Evolutionary conservation across 2,888 invertebrate species (phyloP).

Genomic region (Dichetophora obliterata): DNA sequence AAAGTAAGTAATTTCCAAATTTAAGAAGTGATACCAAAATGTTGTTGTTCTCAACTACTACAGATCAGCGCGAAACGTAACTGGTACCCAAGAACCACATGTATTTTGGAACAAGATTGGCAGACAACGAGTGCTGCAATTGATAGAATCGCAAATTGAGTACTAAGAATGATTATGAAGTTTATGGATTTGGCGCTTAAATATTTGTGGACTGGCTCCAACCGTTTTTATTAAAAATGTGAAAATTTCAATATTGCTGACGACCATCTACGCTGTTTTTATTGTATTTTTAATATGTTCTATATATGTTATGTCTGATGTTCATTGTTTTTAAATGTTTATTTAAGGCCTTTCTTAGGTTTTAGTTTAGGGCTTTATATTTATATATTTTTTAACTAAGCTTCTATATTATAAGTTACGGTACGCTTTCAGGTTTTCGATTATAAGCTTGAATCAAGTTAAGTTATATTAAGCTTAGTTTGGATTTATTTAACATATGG

Average conservation of each 20-base stretch:
- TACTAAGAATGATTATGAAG: slow-evolving; percentile 50
- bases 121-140: slow-evolving; percentile 66
- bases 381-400: neutral
- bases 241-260: slow-evolving; percentile 12
- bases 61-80: slow-evolving; percentile 64
- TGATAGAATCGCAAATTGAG: slow-evolving; percentile 64
- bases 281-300: slow-evolving; percentile 55
- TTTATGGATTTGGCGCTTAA: neutral
- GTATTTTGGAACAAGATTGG: slow-evolving; percentile 70
- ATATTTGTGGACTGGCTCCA: neutral
- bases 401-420: slow-evolving; percentile 38
- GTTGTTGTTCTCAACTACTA: slow-evolving; percentile 31
- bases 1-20: slow-evolving; percentile 55
- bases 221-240: neutral
- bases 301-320: slow-evolving; percentile 41
- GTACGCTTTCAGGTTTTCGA: slow-evolving; percentile 41
- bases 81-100: slow-evolving; percentile 63
- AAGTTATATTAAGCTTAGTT: slow-evolving; percentile 43
- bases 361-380: neutral
- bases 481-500: no score
- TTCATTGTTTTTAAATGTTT: slow-evolving; percentile 43
- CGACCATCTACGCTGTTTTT: slow-evolving; percentile 54
- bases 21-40: neutral
- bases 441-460: neutral
- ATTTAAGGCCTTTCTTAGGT: slow-evolving; percentile 16